A percentile compares a stretch with the other conserved stretches of the same genome.
phyloP scores from a whole-genome alignment of 1,140 invertebrate species.

The Ctenoplectra terminalis region DNA sequence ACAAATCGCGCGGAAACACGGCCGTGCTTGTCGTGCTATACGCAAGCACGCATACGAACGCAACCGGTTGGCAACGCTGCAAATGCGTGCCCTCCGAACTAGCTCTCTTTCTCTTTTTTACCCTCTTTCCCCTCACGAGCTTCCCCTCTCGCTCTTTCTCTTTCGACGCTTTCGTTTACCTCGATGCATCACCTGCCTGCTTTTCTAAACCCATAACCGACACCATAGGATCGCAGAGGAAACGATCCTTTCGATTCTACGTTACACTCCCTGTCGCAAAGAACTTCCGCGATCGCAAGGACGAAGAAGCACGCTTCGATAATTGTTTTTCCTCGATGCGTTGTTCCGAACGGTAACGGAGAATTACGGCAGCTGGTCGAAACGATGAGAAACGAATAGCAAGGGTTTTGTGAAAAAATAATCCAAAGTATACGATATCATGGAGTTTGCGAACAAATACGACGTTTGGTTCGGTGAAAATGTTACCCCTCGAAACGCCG shows the following conservation, averaged over 20 bases:
- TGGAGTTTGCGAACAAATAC: no score
- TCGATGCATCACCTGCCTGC: constrained; percentile 9
- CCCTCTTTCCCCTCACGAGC: not conserved
- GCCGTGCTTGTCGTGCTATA: constrained; percentile 30
- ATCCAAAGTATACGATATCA: no score
- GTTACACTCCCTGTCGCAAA: not conserved
- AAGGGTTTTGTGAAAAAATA: no score
- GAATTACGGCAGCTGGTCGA: not conserved
- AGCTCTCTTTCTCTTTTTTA: not conserved
- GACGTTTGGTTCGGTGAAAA: no score
- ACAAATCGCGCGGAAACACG: constrained; percentile 73
- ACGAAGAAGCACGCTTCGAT: constrained; percentile 4
- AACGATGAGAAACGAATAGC: no score
- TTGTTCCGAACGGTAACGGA: not conserved
- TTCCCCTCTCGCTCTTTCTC: no score
- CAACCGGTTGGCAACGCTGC: constrained; percentile 13
- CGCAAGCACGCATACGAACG: constrained; percentile 26
- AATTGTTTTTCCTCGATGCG: not conserved
- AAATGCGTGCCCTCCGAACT: constrained; percentile 25
- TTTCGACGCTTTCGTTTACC: not conserved
- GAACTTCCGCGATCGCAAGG: no score
- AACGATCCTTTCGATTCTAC: not conserved
- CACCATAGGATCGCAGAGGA: not conserved
- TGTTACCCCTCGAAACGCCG: no score
- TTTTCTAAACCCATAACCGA: constrained; percentile 13